phyloP scores from a whole-genome alignment of 2,888 invertebrate species.

The Tipula helvola region DNA sequence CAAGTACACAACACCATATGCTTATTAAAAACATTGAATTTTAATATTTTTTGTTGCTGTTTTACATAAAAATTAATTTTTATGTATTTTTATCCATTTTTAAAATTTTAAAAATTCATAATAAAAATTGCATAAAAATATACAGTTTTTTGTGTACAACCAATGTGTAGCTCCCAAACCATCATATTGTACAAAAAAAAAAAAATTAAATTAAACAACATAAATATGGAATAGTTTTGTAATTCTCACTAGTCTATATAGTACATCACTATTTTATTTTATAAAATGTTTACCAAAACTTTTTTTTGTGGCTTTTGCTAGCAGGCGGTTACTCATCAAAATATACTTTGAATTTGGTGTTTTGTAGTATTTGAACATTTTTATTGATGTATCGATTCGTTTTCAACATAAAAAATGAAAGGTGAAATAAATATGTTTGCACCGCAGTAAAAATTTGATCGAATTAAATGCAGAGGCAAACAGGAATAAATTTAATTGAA shows the following conservation, averaged over 20 bases:
- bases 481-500: too few relatives aligned
- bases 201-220: neutral
- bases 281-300: neutral
- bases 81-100: neutral
- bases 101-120: conserved; percentile 4
- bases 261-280: neutral
- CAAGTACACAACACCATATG: neutral
- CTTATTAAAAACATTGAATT: neutral
- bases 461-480: too few relatives aligned
- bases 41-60: neutral
- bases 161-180: neutral
- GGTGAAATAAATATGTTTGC: too few relatives aligned
- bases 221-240: neutral
- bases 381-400: too few relatives aligned
- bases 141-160: neutral
- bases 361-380: too few relatives aligned
- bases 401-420: too few relatives aligned
- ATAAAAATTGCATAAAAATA: neutral
- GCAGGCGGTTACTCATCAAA: too few relatives aligned
- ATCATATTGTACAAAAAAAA: neutral
- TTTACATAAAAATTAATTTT: neutral
- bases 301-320: neutral
- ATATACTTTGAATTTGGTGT: too few relatives aligned
- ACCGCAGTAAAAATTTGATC: too few relatives aligned
- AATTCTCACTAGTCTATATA: neutral